Percentiles rank a stretch among this genome's conserved stretches.
These are phyloP conservation scores for Metalampra italica DNA, from an alignment of 2,888 invertebrate species.

Conservation along the genomic window DNA sequence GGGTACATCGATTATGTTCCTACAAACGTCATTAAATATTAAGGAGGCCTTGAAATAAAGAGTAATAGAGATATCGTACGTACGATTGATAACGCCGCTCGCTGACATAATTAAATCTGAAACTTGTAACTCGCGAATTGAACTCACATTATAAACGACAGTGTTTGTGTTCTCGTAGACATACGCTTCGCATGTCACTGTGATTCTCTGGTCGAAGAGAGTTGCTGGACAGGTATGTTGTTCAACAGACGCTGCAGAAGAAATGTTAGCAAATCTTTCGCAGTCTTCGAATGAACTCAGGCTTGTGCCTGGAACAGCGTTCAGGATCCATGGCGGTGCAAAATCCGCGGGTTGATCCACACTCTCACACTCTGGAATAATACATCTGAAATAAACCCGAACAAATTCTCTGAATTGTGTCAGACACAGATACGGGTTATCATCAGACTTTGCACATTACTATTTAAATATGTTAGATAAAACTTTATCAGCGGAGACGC, in stretches of 20 bases:
- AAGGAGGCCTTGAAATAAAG: too few relatives aligned
- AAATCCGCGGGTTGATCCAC: slow-evolving; percentile 23
- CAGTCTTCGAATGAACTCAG: slow-evolving; percentile 7
- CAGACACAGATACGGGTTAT: not conserved
- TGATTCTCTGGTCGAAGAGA: slow-evolving; percentile 3
- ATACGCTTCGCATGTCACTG: slow-evolving; percentile 7
- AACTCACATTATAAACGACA: slow-evolving; percentile 11
- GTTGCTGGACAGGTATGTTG: slow-evolving; percentile 5
- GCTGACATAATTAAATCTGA: not conserved
- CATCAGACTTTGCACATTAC: not conserved
- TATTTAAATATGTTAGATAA: not conserved
- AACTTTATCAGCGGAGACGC: not conserved
- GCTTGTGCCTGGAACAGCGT: slow-evolving; percentile 38
- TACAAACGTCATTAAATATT: too few relatives aligned
- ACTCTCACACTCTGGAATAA: slow-evolving; percentile 53
- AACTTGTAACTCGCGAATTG: not conserved
- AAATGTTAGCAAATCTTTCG: slow-evolving; percentile 2
- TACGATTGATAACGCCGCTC: not conserved
- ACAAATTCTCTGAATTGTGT: not conserved
- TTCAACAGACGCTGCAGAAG: not conserved
- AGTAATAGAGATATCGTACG: not conserved
- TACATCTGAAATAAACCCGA: slow-evolving; percentile 44
- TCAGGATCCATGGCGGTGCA: slow-evolving; percentile 40
- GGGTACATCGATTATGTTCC: too few relatives aligned
- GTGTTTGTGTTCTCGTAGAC: slow-evolving; percentile 12